A percentile compares a stretch with the other conserved stretches of the same genome.
phyloP scores from a whole-genome alignment of 2,113 vertebrate genomes.

The Catharus bicknelli region DNA sequence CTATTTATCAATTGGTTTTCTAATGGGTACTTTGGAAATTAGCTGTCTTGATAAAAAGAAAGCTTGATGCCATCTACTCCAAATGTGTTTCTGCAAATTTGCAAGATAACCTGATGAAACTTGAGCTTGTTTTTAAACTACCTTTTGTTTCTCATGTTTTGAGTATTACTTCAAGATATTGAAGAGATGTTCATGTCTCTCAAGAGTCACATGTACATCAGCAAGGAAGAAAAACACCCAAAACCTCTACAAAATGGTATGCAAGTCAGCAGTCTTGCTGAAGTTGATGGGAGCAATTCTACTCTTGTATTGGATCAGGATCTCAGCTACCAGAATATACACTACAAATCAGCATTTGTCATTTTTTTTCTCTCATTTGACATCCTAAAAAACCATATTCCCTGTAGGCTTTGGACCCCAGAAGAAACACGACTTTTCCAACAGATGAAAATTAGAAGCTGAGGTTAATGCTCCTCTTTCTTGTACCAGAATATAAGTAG shows the following conservation, averaged over 20 bases:
- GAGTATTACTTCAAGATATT: background rate
- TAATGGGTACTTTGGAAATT: background rate
- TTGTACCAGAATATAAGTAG: background rate
- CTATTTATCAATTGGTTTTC: background rate
- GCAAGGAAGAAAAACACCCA: fast-evolving
- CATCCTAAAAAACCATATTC: background rate
- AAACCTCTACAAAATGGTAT: background rate
- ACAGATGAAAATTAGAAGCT: background rate
- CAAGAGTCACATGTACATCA: background rate
- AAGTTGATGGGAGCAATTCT: background rate
- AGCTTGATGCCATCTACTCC: background rate
- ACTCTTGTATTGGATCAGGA: background rate
- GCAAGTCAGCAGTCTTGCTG: background rate
- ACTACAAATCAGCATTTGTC: background rate
- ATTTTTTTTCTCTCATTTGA: background rate
- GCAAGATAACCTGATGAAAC: background rate
- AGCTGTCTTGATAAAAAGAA: background rate
- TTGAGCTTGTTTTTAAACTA: background rate
- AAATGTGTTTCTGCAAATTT: background rate
- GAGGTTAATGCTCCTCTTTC: background rate
- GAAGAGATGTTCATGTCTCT: background rate
- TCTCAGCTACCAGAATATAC: background rate
- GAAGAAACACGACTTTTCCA: background rate
- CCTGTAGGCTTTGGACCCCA: background rate
- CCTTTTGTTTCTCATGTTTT: background rate